Base-by-base conservation (phyloP, 1,140 invertebrate genomes). In the Nasonia giraulti region DNA sequence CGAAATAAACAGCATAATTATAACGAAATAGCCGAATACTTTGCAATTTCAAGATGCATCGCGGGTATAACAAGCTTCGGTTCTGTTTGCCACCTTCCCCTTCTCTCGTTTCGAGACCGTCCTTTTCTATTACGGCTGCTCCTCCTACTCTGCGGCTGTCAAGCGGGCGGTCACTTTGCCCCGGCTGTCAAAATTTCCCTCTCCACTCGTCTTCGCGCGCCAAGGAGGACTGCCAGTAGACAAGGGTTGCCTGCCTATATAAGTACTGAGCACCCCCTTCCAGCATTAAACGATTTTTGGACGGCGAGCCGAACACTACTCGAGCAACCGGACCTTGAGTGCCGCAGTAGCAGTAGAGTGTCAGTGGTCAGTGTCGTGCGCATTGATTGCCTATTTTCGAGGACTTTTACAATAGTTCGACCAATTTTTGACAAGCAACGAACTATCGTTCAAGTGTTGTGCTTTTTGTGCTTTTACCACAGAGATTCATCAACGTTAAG, bases 201-300 rank as follows among this genome's bases (percentile, higher is more conserved):
- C 73, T 14, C 27, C 33, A 11, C 55, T 33, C 83, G 62, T 47
- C 66, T 86, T 17, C 14, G 81, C 71, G 50, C 47, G 71, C 62
- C 62, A 69, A 44, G 71, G 37, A 77, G 33, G 50, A 71, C n/a
- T 69, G 74, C 8, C 66, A 20, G 40, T 37, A 84, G 33, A 50
- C 78, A 90, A 89, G 87, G 87, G 88, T 88, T 89, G 87, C 1
- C 73, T 37, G 23, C 17, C 79, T 90, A 90, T 90, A 89, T 87
- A 89, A 89, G 78, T 74, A 84, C 80, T 85, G 74, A 31, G 66
- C 85, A 87, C 86, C 87, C 87, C 77, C 75, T 85, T 69, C 76
- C 17, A 62, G 17, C 31, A 17, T 66, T 85, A 87, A 80, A 86
- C 78, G 40, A 80, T 86, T 85, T 85, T 83, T 55, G 84, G 76